These are phyloP conservation scores for Phaonia tiefii DNA, from an alignment of 2,888 invertebrate species.

Conservation along the genomic window DNA sequence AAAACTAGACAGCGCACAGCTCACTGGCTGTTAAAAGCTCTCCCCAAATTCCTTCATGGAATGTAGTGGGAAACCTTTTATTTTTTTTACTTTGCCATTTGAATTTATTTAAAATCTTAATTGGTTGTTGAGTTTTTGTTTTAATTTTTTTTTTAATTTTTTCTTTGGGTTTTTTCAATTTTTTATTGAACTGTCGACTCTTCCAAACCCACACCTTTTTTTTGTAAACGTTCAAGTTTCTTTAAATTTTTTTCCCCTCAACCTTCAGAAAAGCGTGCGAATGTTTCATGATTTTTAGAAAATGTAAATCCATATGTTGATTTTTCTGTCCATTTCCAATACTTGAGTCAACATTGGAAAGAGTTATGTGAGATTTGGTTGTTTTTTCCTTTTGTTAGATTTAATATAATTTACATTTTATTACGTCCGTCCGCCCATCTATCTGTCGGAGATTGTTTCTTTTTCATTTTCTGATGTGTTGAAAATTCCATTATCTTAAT, in stretches of 20 bases:
- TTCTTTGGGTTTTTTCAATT: neutral
- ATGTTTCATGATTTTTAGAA: conserved; percentile 31
- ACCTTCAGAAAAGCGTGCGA: conserved; percentile 39
- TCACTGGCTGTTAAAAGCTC: no score
- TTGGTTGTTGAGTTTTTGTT: conserved; percentile 34
- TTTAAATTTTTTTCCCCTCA: conserved; percentile 11
- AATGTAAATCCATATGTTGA: neutral
- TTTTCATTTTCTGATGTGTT: conserved; percentile 45
- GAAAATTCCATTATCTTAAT: conserved; percentile 54
- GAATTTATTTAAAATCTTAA: conserved; percentile 34
- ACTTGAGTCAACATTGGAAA: no score
- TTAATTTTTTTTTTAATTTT: neutral
- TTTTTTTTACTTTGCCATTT: neutral
- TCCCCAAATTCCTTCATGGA: no score
- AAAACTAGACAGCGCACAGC: no score
- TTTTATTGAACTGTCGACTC: neutral
- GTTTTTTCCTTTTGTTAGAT: no score
- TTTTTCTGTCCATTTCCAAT: no score
- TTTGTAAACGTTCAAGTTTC: conserved; percentile 1
- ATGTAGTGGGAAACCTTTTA: no score
- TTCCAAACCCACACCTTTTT: conserved; percentile 32
- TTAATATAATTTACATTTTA: no score
- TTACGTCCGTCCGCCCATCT: neutral
- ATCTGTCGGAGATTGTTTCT: neutral
- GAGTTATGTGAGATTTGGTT: no score